These are phyloP conservation scores for Poeciliopsis turneri DNA, from an alignment of 2,797 vertebrate genomes.

Conservation along the genomic window DNA sequence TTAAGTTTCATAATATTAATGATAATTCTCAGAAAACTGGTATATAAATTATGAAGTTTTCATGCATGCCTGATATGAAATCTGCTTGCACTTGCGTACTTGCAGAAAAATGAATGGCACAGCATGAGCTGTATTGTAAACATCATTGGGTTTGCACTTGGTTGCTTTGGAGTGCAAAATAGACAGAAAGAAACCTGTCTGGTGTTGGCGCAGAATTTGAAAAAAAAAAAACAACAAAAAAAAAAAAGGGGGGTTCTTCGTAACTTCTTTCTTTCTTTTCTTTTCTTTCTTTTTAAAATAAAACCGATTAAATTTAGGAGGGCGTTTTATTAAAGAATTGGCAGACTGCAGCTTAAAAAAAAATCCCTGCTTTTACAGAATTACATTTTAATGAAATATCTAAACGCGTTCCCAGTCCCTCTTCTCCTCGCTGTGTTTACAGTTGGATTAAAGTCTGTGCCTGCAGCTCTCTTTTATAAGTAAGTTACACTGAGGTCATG, in stretches of 20 bases:
- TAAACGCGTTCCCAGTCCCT: constrained; percentile 29
- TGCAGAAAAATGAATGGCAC: background rate
- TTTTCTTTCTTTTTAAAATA: background rate
- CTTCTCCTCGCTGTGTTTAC: constrained; percentile 40
- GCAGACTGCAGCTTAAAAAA: background rate
- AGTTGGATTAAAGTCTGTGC: constrained; percentile 42
- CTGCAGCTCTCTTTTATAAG: constrained; percentile 27
- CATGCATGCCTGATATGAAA: background rate
- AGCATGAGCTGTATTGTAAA: background rate
- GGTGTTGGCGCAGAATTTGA: too few relatives aligned
- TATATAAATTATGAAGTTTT: background rate
- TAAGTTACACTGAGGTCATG: constrained; percentile 34
- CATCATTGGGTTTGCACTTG: background rate
- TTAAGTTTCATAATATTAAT: constrained; percentile 4
- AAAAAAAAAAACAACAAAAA: background rate
- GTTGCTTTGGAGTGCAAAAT: too few relatives aligned
- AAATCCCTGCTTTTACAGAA: constrained; percentile 22
- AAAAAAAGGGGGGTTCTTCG: too few relatives aligned
- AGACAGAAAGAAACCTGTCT: too few relatives aligned
- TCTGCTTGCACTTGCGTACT: too few relatives aligned
- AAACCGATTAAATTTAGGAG: background rate
- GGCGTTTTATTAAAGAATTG: background rate
- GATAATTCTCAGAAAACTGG: background rate
- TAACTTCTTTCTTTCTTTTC: background rate
- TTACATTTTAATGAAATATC: constrained; percentile 42